These are phyloP conservation scores for Pipistrellus pipistrellus DNA, from an alignment of 2,797 vertebrate genomes.

Conservation along the genomic window DNA sequence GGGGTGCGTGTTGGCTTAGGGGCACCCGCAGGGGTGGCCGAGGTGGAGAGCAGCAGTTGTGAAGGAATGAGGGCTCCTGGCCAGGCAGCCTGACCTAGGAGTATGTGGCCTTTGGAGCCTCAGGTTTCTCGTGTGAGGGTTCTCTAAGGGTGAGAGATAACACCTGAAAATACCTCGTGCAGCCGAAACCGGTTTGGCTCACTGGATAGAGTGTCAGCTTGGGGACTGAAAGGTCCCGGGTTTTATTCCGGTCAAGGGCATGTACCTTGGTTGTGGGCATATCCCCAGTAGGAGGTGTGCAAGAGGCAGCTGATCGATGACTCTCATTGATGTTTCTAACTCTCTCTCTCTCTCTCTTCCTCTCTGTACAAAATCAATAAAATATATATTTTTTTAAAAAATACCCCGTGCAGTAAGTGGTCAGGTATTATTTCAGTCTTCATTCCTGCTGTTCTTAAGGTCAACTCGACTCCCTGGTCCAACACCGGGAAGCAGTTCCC, in stretches of 20 bases:
- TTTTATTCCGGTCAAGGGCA: no score
- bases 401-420: not conserved
- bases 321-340: no score
- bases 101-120: not conserved
- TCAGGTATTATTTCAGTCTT: not conserved
- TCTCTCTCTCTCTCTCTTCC: no score
- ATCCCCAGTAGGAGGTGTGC: no score
- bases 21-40: fast-evolving
- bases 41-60: not conserved
- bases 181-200: no score
- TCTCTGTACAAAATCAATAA: no score
- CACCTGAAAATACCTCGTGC: not conserved
- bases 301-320: no score
- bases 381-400: no score
- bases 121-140: not conserved
- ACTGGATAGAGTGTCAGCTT: no score
- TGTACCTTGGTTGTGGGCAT: no score
- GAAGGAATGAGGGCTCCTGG: not conserved
- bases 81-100: not conserved
- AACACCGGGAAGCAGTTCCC: not conserved
- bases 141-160: not conserved
- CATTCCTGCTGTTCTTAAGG: not conserved
- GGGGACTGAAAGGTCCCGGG: no score
- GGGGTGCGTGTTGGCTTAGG: not conserved
- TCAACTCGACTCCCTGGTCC: not conserved